These are phyloP conservation scores for Hormaphis cornu DNA, from an alignment of 1,140 invertebrate genomes.

Conservation along the genomic window DNA sequence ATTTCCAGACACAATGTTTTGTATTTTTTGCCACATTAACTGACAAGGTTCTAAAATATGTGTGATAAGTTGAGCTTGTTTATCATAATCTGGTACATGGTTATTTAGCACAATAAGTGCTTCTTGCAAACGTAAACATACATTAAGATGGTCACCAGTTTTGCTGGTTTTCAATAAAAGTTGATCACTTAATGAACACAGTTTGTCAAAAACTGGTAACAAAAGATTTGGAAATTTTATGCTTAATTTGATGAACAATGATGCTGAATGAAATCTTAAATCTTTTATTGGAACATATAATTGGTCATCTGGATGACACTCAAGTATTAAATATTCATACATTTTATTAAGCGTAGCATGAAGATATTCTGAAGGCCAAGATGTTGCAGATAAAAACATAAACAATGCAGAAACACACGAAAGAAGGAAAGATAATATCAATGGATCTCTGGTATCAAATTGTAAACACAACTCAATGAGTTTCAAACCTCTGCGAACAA, in stretches of 20 bases:
- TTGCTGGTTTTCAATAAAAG: conserved; percentile 9
- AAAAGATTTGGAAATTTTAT: conserved; percentile 73
- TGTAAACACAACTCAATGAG: conserved; percentile 66
- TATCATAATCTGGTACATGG: conserved; percentile 16
- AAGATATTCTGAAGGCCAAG: conserved; percentile 26
- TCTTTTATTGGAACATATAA: conserved; percentile 44
- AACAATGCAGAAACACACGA: conserved; percentile 85
- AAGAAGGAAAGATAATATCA: conserved; percentile 67
- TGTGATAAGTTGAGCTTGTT: conserved; percentile 21
- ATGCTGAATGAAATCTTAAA: conserved; percentile 76
- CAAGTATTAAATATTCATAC: conserved; percentile 27
- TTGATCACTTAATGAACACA: conserved; percentile 26
- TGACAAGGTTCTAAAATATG: conserved; percentile 31
- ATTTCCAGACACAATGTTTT: not conserved
- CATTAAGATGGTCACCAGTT: conserved; percentile 10
- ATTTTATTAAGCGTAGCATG: conserved; percentile 27
- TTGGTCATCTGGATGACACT: conserved; percentile 21
- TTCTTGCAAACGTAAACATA: conserved; percentile 27
- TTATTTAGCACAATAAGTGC: conserved; percentile 9
- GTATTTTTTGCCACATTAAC: conserved; percentile 29
- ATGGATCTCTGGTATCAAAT: conserved; percentile 62
- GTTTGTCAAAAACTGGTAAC: conserved; percentile 70
- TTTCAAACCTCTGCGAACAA: conserved; percentile 56
- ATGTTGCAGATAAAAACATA: conserved; percentile 77
- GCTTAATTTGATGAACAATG: conserved; percentile 78